Percentiles rank a stretch among this genome's conserved stretches.
phyloP scores from a whole-genome alignment of 1,140 invertebrate genomes.

The Sesamia nonagrioides region DNA sequence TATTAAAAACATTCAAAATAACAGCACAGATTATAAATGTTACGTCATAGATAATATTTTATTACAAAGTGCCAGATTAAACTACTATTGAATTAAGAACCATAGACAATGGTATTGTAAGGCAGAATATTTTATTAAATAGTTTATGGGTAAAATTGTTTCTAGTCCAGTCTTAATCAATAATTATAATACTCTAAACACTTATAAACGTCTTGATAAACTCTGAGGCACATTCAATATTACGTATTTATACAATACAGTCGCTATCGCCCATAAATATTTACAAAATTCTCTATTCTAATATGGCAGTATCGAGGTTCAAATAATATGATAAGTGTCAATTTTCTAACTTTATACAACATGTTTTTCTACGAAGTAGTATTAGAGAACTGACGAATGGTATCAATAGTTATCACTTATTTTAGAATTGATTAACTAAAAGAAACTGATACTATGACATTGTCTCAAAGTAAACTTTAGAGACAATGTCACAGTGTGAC shows the following conservation, averaged over 20 bases:
- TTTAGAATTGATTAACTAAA: neutral
- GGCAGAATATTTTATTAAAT: constrained; percentile 27
- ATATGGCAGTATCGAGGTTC: constrained; percentile 83
- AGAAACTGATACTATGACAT: neutral
- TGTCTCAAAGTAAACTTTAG: no score
- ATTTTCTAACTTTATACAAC: constrained; percentile 29
- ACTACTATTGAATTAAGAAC: constrained; percentile 13
- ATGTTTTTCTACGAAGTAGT: constrained; percentile 2
- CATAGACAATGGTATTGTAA: constrained; percentile 43
- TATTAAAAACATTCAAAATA: neutral
- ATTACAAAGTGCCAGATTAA: neutral
- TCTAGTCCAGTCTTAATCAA: constrained; percentile 64
- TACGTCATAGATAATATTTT: neutral
- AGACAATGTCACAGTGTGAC: neutral
- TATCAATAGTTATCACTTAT: constrained; percentile 40
- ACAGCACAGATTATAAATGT: neutral
- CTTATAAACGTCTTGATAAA: constrained; percentile 66
- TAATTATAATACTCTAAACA: constrained; percentile 53
- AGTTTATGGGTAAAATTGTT: constrained; percentile 47
- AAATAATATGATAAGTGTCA: constrained; percentile 64
- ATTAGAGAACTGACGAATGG: constrained; percentile 15
- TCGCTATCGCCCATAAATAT: constrained; percentile 65
- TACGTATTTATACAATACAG: constrained; percentile 74
- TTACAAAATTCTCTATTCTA: constrained; percentile 78
- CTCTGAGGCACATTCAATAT: constrained; percentile 83